phyloP scores from a whole-genome alignment of 2,113 vertebrate genomes.

The Herpailurus yagouaroundi region DNA sequence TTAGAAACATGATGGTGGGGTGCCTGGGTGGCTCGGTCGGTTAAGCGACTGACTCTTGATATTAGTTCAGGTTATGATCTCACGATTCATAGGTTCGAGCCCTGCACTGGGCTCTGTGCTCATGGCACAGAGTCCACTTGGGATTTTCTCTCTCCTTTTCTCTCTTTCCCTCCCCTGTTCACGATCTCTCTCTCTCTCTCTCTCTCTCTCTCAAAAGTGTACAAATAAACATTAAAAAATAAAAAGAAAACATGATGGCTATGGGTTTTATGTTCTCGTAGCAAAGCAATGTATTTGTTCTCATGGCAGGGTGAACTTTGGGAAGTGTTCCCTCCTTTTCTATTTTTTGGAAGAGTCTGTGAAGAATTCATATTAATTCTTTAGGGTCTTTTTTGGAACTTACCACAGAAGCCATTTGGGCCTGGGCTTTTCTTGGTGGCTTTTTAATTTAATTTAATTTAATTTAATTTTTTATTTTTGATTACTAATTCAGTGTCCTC shows the following conservation, averaged over 20 bases:
- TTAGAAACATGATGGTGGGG: neutral
- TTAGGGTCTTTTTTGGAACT: neutral
- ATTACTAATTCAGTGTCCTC: neutral
- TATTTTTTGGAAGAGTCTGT: neutral
- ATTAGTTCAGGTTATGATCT: too few species aligned
- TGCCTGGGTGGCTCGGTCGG: too few species aligned
- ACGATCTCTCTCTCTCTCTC: too few species aligned
- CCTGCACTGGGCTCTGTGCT: too few species aligned
- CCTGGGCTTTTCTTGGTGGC: neutral
- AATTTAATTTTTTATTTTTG: neutral
- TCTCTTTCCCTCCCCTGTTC: too few species aligned
- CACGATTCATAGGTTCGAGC: too few species aligned
- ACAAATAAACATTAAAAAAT: too few species aligned
- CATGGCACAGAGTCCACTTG: too few species aligned
- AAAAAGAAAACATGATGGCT: neutral
- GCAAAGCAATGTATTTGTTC: neutral
- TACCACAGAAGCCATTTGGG: neutral
- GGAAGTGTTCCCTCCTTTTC: neutral
- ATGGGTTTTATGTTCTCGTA: neutral
- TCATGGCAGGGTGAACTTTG: neutral
- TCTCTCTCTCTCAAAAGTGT: too few species aligned
- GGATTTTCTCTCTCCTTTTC: too few species aligned
- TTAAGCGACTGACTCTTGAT: too few species aligned
- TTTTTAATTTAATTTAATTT: neutral
- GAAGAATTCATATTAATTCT: neutral